phyloP scores from a whole-genome alignment of 2,888 invertebrate species.

The Eupithecia vulgata region DNA sequence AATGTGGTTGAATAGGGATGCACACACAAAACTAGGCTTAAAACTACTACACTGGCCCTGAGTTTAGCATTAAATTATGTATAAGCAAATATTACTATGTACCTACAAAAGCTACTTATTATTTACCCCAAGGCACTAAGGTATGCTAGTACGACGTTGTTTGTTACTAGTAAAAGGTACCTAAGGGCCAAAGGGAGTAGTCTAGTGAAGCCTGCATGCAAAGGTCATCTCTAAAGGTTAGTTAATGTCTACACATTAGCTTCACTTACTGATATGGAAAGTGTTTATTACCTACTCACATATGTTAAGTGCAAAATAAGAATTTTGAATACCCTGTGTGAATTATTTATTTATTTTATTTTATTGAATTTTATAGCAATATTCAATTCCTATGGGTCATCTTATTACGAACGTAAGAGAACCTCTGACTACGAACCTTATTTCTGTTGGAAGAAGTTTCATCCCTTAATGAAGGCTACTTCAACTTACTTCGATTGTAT shows the following conservation, averaged over 20 bases:
- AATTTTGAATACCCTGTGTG: too few relatives aligned
- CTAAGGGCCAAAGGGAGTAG: constrained; percentile 3
- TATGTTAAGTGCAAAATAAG: background rate
- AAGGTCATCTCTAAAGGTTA: constrained; percentile 18
- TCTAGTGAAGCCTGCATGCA: constrained; percentile 23
- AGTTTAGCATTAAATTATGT: background rate
- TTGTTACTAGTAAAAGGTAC: constrained; percentile 3
- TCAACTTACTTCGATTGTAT: too few relatives aligned
- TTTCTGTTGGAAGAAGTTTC: too few relatives aligned
- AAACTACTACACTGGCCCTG: background rate
- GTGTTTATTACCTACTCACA: background rate
- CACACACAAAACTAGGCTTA: background rate
- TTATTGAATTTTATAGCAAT: too few relatives aligned
- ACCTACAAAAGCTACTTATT: background rate
- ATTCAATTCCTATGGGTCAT: too few relatives aligned
- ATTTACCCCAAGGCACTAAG: background rate
- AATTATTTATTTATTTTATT: too few relatives aligned
- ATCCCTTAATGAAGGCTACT: too few relatives aligned
- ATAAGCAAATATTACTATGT: background rate
- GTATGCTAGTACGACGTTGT: background rate
- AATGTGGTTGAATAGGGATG: too few relatives aligned
- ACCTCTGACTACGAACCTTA: too few relatives aligned
- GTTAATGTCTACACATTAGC: background rate
- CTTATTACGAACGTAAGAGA: too few relatives aligned
- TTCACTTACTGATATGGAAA: background rate